Evolutionary conservation across 2,888 invertebrate species (phyloP).

Genomic region (Odontomyia ornata): DNA sequence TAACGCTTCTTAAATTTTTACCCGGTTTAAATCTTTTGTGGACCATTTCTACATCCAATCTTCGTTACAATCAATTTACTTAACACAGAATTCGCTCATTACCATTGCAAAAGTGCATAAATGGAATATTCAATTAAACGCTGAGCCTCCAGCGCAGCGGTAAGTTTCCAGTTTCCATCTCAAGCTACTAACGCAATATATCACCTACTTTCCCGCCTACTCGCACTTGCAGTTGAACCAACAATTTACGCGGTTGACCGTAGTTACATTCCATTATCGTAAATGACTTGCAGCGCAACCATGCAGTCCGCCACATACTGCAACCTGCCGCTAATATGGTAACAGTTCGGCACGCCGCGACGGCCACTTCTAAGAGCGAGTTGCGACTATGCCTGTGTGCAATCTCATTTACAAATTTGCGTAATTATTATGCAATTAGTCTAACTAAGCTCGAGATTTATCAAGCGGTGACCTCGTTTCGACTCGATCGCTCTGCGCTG

Average conservation of each 20-base stretch:
- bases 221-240: not conserved
- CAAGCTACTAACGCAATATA: not conserved
- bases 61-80: not conserved
- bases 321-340: not conserved
- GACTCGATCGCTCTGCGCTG: constrained; percentile 36
- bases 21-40: no score
- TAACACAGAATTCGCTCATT: not conserved
- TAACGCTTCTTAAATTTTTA: no score
- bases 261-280: constrained; percentile 31
- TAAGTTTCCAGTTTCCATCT: not conserved
- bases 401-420: constrained; percentile 48
- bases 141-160: not conserved
- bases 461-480: constrained; percentile 47
- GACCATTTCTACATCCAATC: no score
- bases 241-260: not conserved
- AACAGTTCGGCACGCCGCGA: not conserved
- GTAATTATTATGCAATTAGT: constrained; percentile 50
- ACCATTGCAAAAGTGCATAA: not conserved
- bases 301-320: not conserved
- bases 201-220: constrained; percentile 31
- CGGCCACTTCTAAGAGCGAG: not conserved
- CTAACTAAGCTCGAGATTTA: constrained; percentile 47
- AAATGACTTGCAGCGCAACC: constrained; percentile 20
- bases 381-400: constrained; percentile 37
- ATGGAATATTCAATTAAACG: not conserved